A percentile compares a stretch with the other conserved stretches of the same genome.
These are phyloP conservation scores for Probosciger aterrimus DNA, from an alignment of 2,113 vertebrate species.

Conservation along the genomic window DNA sequence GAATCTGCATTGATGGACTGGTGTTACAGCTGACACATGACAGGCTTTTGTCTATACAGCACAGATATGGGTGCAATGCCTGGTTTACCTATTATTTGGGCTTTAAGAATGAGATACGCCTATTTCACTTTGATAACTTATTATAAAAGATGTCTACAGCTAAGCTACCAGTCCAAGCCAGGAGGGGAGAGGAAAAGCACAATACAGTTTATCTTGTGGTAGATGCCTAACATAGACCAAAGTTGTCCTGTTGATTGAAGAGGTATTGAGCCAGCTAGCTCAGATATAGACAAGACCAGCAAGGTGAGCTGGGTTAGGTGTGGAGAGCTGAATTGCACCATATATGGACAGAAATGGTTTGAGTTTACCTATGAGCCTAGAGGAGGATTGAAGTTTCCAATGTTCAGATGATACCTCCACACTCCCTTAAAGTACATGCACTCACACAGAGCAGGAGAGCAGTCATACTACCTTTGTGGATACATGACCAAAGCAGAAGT, in stretches of 20 bases:
- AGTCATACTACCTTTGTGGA: background rate
- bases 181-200: background rate
- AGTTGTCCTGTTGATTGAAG: background rate
- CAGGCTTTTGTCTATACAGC: background rate
- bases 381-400: background rate
- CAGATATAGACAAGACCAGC: background rate
- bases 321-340: background rate
- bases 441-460: background rate
- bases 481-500: background rate
- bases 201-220: background rate
- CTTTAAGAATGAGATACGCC: background rate
- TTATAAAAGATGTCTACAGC: background rate
- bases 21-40: background rate
- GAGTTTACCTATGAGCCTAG: background rate
- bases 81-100: background rate
- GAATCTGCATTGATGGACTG: background rate
- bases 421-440: background rate
- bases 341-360: background rate
- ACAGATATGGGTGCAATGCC: background rate
- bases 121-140: background rate
- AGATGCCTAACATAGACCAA: background rate
- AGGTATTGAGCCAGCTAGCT: background rate
- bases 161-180: background rate
- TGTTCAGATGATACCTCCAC: background rate
- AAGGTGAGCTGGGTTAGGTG: background rate